Evolutionary conservation across 2,797 vertebrate genomes (phyloP).

Genomic region (Clarias pachynema): DNA sequence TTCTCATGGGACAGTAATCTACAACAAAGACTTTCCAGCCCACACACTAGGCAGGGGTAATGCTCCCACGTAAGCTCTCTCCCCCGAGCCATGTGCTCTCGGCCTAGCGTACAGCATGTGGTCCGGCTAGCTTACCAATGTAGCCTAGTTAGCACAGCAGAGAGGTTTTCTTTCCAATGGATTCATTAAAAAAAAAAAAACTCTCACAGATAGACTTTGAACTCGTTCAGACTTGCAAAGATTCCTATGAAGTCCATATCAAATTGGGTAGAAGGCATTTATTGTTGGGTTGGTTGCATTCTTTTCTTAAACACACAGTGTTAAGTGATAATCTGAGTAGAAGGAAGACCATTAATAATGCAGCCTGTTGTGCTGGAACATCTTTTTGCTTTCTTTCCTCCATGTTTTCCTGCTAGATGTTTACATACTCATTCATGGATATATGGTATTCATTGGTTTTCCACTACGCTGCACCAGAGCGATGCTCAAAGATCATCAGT

Average conservation of each 20-base stretch:
- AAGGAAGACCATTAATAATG: neutral
- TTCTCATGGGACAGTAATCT: conserved; percentile 65
- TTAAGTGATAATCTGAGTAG: neutral
- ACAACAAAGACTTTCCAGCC: conserved; percentile 65
- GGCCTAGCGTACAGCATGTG: conserved; percentile 33
- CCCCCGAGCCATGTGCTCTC: conserved; percentile 57
- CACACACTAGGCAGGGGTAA: conserved; percentile 63
- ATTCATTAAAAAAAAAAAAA: neutral
- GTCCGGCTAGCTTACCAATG: conserved; percentile 24
- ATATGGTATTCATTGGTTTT: conserved; percentile 44
- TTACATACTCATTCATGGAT: conserved; percentile 44
- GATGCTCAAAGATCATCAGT: conserved; percentile 56
- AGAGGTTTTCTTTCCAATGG: neutral
- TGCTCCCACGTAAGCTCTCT: conserved; percentile 61
- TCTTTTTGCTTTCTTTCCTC: neutral
- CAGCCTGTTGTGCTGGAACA: neutral
- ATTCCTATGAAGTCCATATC: conserved; percentile 30
- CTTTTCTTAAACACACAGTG: conserved; percentile 1
- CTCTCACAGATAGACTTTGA: neutral
- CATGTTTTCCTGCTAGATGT: conserved; percentile 38
- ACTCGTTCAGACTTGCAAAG: conserved; percentile 31
- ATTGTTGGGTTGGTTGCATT: neutral
- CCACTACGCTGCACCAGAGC: conserved; percentile 50
- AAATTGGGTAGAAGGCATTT: conserved; percentile 22
- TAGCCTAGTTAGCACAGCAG: conserved; percentile 15